phyloP scores from a whole-genome alignment of 2,797 vertebrate genomes.

The Ptychadena robeensis region DNA sequence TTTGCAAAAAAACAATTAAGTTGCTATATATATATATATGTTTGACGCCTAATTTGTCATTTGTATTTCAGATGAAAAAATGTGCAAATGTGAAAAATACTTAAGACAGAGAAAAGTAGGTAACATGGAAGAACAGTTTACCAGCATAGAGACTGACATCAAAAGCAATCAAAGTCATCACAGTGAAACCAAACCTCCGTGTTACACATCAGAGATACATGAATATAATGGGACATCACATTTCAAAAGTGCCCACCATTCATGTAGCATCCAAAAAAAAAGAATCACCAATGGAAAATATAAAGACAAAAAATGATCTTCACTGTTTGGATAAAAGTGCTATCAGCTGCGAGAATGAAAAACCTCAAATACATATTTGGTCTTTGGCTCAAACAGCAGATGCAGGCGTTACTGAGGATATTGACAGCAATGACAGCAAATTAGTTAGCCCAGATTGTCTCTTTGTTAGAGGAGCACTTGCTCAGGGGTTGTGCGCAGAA shows the following conservation, averaged over 20 bases:
- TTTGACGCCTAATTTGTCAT: not conserved
- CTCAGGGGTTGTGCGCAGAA: constrained; percentile 71
- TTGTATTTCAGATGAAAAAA: constrained; percentile 74
- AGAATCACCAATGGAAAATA: constrained; percentile 76
- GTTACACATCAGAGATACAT: constrained; percentile 72
- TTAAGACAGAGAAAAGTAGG: constrained; percentile 87
- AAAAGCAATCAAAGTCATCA: constrained; percentile 68
- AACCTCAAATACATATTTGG: constrained; percentile 87
- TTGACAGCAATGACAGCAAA: constrained; percentile 71
- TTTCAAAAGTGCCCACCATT: constrained; percentile 78
- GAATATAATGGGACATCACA: constrained; percentile 76
- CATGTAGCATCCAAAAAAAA: constrained; percentile 74
- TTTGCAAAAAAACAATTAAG: not conserved
- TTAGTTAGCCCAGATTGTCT: constrained; percentile 76
- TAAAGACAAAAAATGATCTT: constrained; percentile 68
- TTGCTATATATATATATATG: not conserved
- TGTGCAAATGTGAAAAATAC: constrained; percentile 83
- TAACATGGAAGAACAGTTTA: constrained; percentile 86
- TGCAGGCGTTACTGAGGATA: constrained; percentile 74
- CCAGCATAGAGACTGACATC: constrained; percentile 83
- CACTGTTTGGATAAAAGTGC: constrained; percentile 65
- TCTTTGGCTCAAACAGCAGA: constrained; percentile 89
- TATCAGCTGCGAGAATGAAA: constrained; percentile 82
- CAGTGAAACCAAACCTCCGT: constrained; percentile 60
- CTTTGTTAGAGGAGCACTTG: constrained; percentile 71